These are phyloP conservation scores for Euleptes europaea DNA, from an alignment of 2,113 vertebrate genomes.

Conservation along the genomic window DNA sequence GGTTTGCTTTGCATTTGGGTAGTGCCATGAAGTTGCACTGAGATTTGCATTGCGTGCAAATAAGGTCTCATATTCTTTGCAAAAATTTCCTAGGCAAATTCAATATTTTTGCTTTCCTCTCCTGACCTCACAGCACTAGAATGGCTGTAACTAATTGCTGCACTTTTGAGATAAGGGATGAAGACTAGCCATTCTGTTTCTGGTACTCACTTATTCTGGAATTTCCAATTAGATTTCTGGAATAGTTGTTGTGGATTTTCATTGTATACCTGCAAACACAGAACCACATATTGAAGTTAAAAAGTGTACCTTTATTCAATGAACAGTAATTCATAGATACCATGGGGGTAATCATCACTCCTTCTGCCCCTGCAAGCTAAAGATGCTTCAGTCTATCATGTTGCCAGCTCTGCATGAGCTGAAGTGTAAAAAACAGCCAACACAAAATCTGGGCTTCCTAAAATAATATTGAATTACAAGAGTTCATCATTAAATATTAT, in stretches of 20 bases:
- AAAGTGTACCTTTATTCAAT: neutral
- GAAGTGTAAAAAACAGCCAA: neutral
- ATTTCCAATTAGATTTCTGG: neutral
- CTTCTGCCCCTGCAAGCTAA: neutral
- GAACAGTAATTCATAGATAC: neutral
- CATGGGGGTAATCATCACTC: neutral
- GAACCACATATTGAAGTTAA: neutral
- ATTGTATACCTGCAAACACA: neutral
- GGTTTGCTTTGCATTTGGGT: neutral
- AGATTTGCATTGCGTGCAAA: neutral
- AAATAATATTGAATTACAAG: neutral
- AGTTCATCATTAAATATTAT: neutral
- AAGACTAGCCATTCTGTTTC: neutral
- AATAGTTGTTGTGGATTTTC: neutral
- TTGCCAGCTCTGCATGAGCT: neutral
- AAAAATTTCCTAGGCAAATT: neutral
- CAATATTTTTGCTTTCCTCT: neutral
- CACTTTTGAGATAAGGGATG: neutral
- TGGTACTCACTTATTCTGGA: accelerated
- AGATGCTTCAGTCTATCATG: neutral
- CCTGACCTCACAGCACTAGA: neutral
- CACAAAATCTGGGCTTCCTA: neutral
- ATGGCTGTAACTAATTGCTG: neutral
- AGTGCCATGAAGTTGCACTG: neutral
- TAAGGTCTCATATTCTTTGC: neutral